These are phyloP conservation scores for Anabacerthia variegaticeps DNA, from an alignment of 2,797 vertebrate species.

Conservation along the genomic window DNA sequence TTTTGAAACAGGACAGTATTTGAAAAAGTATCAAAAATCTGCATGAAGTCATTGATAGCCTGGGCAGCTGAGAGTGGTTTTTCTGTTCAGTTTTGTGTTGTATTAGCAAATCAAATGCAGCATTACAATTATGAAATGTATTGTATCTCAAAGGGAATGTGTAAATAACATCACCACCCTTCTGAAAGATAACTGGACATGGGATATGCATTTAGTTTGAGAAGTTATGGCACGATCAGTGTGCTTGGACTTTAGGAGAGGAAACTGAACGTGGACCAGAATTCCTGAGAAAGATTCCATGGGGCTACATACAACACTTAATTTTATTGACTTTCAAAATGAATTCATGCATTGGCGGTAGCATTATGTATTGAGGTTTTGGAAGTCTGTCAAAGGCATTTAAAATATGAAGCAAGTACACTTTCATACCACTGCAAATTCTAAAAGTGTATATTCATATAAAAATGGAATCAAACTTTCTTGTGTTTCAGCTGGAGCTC, in stretches of 20 bases:
- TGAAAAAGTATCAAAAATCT: background rate
- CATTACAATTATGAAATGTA: background rate
- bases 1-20: background rate
- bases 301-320: background rate
- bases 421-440: background rate
- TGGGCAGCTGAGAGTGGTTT: accelerated
- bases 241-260: background rate
- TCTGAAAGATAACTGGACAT: background rate
- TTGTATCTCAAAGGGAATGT: background rate
- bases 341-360: background rate
- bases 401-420: background rate
- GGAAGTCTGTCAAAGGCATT: background rate
- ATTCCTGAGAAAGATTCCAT: background rate
- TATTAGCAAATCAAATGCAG: background rate
- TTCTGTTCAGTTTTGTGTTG: background rate
- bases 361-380: background rate
- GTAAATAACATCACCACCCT: background rate
- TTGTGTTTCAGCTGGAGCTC: constrained; percentile 85
- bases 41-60: background rate
- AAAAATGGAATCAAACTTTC: background rate
- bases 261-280: background rate
- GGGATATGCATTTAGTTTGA: background rate
- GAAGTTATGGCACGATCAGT: background rate
- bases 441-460: background rate
- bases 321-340: background rate